phyloP scores from a whole-genome alignment of 1,140 invertebrate genomes.

The Pachyrhynchus sulphureomaculatus region DNA sequence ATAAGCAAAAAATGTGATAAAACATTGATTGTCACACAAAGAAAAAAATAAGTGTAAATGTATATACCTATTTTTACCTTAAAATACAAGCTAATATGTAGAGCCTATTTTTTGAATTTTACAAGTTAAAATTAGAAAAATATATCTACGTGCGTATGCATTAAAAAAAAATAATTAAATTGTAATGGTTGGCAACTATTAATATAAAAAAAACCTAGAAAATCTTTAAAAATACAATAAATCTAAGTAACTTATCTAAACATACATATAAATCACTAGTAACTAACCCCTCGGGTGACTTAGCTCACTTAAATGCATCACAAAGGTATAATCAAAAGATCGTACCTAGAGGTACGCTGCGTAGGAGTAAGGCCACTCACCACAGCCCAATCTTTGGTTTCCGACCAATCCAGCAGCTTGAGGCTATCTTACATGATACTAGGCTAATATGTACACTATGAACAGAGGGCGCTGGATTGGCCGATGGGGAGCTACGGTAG shows the following conservation, averaged over 20 bases:
- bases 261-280: constrained; percentile 25
- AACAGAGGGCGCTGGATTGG: constrained; percentile 32
- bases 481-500: constrained; percentile 13
- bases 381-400: constrained; percentile 49
- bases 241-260: constrained; percentile 17
- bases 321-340: constrained; percentile 43
- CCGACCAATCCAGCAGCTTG: constrained; percentile 29
- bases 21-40: neutral
- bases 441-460: constrained; percentile 43
- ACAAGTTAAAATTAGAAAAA: no score
- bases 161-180: neutral
- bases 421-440: constrained; percentile 18
- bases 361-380: constrained; percentile 37
- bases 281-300: constrained; percentile 43
- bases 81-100: no score
- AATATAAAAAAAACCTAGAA: constrained; percentile 23
- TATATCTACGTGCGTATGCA: no score
- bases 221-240: constrained; percentile 16
- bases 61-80: no score
- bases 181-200: neutral
- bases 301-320: constrained; percentile 49
- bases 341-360: constrained; percentile 39
- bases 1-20: constrained; percentile 12
- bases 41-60: no score
- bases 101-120: no score